Evolutionary conservation across 37 sponge, comb jelly and placozoan genomes (phyloP), one percentile per base, ranked within the genome.

Genomic region (Chondrosia reniformis): DNA sequence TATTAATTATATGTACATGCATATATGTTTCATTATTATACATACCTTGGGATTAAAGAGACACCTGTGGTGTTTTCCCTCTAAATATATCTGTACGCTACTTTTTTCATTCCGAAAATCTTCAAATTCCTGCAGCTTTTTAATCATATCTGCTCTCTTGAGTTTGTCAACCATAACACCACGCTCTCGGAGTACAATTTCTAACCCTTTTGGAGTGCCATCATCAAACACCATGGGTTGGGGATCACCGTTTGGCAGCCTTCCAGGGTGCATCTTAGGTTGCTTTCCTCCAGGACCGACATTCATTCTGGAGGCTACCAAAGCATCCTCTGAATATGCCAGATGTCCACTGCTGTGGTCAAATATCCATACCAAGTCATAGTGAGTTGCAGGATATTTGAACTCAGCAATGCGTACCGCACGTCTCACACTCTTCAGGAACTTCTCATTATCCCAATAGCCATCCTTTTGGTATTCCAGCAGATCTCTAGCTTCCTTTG

Each of bases 261-360:
- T 84, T 39, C 74, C 80, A n/a, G n/a, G n/a, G 5, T 59, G 39
- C 80, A 83, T 88, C 40, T 28, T 46, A 32, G 89, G 80, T 33
- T 84, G 85, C 43, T 79, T 78, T 5, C 89, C 89, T 34, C 89
- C 89, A 22, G 77, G 81, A 45, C 24, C 3, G 19, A 88, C 80
- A 67, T 88, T 88, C 84, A 84, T 88, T 45, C 33, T 61, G 33
- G 67, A 54, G 46, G 39, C 77, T 44, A 66, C 65, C 19, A 83
- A 64, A 13, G 67, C 67, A 64, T 79, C 79, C 19, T 79, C 21
- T n/a, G 76, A 59, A 25, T 52, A 33, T 74, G 33, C 79, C 32
- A 32, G 39, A 43, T 76, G 89, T 6, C 36, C 37, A 21, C 71
- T 41, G 15, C 62, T 64, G 46, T 87, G 31, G 58, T 87, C 82